Percentiles rank a stretch among this genome's conserved stretches.
Evolutionary conservation across 2,888 invertebrate genomes (phyloP).

Genomic region (Nezara viridula): DNA sequence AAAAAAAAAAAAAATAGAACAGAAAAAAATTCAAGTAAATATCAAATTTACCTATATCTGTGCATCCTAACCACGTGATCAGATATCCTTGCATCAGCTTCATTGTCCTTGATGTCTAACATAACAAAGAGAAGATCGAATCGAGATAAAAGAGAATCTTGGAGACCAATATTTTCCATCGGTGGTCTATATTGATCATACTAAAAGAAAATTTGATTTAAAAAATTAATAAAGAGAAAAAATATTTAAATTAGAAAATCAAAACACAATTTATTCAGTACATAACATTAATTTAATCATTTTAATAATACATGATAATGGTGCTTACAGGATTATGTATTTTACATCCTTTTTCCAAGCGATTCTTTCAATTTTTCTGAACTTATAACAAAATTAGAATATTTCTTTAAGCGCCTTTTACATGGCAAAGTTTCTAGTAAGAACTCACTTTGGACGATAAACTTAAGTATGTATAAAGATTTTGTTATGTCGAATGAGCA

Average conservation of each 20-base stretch:
- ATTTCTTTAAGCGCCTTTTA: too few relatives aligned
- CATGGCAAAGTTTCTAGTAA: too few relatives aligned
- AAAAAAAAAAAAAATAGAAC: too few relatives aligned
- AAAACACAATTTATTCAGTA: neutral
- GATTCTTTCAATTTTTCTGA: too few relatives aligned
- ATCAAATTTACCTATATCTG: slow-evolving; percentile 79
- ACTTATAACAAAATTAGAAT: too few relatives aligned
- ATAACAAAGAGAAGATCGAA: slow-evolving; percentile 98
- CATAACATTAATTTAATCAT: neutral
- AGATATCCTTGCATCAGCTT: slow-evolving; percentile 91
- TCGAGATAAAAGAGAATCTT: slow-evolving; percentile 96
- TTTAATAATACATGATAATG: neutral
- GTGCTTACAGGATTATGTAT: too few relatives aligned
- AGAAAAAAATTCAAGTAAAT: too few relatives aligned
- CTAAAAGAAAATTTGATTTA: slow-evolving; percentile 67
- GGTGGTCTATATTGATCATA: slow-evolving; percentile 99
- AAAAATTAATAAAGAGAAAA: neutral
- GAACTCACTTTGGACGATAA: too few relatives aligned
- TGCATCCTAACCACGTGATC: slow-evolving; percentile 99
- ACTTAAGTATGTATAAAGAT: too few relatives aligned
- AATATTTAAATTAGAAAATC: neutral
- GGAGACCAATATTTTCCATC: slow-evolving; percentile 99
- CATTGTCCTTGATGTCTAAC: slow-evolving; percentile 92
- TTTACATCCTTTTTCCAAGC: too few relatives aligned
- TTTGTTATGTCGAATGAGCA: too few relatives aligned